These are phyloP conservation scores for Cathartes aura DNA, from an alignment of 2,113 vertebrate species.

Conservation along the genomic window DNA sequence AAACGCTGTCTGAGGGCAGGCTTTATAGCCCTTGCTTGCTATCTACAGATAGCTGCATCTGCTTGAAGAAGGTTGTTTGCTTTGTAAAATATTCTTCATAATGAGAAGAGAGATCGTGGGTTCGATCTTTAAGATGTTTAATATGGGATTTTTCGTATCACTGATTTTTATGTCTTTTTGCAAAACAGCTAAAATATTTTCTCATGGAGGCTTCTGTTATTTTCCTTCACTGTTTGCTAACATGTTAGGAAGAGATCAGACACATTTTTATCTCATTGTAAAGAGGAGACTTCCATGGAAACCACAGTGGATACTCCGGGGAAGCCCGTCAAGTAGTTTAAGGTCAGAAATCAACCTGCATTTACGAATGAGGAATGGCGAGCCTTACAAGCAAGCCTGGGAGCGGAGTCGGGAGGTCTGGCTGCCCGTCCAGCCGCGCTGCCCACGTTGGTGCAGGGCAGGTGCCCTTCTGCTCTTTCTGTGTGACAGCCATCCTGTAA, in stretches of 20 bases:
- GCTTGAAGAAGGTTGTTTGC: not conserved
- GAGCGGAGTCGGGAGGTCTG: fast-evolving
- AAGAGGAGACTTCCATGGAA: not conserved
- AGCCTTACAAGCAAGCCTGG: not conserved
- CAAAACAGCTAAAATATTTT: not conserved
- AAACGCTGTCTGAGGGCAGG: not conserved
- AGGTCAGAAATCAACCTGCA: not conserved
- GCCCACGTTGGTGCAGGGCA: fast-evolving
- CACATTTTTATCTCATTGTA: not conserved
- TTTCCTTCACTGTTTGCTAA: not conserved
- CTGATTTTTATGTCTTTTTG: not conserved
- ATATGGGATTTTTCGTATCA: not conserved
- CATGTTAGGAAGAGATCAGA: not conserved
- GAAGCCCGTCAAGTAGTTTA: not conserved
- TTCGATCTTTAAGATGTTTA: not conserved
- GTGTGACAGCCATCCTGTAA: fast-evolving
- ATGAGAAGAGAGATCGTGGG: fast-evolving
- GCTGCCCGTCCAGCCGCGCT: fast-evolving
- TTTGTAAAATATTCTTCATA: not conserved
- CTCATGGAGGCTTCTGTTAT: not conserved
- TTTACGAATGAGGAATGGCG: not conserved
- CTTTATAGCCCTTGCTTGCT: not conserved
- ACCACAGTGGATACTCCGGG: not conserved
- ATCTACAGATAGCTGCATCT: not conserved
- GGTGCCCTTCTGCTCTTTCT: not conserved